A percentile compares a stretch with the other conserved stretches of the same genome.
Conservation (phyloP, 1,140 invertebrate species). For the Pachypsylla venusta region DNA sequence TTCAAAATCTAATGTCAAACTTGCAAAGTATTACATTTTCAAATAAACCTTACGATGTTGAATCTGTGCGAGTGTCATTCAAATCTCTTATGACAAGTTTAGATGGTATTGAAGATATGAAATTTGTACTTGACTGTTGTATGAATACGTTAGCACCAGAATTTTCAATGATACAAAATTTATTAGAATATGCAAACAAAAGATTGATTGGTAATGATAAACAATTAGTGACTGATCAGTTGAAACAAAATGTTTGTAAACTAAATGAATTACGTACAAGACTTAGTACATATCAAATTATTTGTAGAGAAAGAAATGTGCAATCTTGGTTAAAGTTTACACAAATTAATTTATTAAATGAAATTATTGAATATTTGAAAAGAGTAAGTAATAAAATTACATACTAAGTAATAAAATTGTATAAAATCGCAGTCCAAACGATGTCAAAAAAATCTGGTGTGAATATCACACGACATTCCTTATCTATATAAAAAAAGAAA, state of each 20-base stretch:
- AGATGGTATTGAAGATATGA: not conserved
- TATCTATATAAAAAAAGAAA: no score
- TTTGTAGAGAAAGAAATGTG: not conserved
- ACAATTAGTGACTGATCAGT: no score
- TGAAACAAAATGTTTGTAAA: not conserved
- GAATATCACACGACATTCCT: no score
- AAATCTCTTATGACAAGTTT: not conserved
- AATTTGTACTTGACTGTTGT: not conserved
- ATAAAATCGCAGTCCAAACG: no score
- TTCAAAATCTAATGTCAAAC: conserved; percentile 26
- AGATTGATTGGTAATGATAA: not conserved
- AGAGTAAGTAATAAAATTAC: no score
- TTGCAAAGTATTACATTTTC: conserved; percentile 24
- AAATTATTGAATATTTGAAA: conserved; percentile 1
- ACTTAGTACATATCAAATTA: not conserved
- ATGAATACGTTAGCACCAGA: not conserved
- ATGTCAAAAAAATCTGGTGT: no score
- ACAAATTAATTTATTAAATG: not conserved
- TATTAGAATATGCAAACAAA: not conserved
- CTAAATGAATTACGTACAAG: not conserved
- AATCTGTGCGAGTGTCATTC: not conserved
- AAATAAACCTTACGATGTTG: not conserved
- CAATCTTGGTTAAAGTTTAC: conserved; percentile 2
- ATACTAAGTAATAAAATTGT: no score
- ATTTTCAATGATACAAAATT: not conserved